Percentiles rank a stretch among this genome's conserved stretches.
phyloP scores from a whole-genome alignment of 2,113 vertebrate genomes.

The Cephalopholis sonnerati region DNA sequence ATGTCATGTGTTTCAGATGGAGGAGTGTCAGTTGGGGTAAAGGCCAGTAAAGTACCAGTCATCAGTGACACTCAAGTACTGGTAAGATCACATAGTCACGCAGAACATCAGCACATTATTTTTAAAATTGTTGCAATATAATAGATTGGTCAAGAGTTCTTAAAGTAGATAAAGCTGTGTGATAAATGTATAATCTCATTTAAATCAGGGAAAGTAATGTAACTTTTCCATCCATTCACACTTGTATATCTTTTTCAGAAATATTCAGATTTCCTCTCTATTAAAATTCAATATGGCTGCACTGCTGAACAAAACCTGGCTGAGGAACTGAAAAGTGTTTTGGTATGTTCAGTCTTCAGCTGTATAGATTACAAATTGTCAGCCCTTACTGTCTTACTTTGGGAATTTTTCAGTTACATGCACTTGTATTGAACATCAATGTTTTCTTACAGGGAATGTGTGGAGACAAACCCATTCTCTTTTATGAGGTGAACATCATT shows the following conservation, averaged over 20 bases:
- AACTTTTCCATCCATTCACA: neutral
- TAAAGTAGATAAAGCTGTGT: neutral
- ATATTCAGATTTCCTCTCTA: conserved; percentile 86
- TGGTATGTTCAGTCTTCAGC: conserved; percentile 77
- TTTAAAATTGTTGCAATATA: neutral
- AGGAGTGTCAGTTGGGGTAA: conserved; percentile 84
- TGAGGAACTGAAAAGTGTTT: conserved; percentile 71
- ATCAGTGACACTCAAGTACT: conserved; percentile 42
- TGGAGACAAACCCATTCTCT: conserved; percentile 60
- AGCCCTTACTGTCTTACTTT: neutral
- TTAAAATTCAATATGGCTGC: conserved; percentile 84
- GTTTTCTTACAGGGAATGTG: conserved; percentile 16
- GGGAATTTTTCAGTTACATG: neutral
- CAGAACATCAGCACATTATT: neutral
- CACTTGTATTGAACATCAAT: neutral
- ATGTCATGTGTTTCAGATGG: conserved; percentile 50
- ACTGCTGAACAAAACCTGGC: conserved; percentile 65
- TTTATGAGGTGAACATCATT: conserved; percentile 61
- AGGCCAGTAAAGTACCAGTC: conserved; percentile 38
- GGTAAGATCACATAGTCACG: conserved; percentile 30
- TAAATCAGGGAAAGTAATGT: neutral
- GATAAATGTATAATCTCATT: neutral
- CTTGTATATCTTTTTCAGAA: conserved; percentile 78
- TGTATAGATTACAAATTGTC: neutral
- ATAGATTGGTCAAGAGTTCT: neutral